phyloP scores from a whole-genome alignment of 2,888 invertebrate species.

The Hybos culiciformis region DNA sequence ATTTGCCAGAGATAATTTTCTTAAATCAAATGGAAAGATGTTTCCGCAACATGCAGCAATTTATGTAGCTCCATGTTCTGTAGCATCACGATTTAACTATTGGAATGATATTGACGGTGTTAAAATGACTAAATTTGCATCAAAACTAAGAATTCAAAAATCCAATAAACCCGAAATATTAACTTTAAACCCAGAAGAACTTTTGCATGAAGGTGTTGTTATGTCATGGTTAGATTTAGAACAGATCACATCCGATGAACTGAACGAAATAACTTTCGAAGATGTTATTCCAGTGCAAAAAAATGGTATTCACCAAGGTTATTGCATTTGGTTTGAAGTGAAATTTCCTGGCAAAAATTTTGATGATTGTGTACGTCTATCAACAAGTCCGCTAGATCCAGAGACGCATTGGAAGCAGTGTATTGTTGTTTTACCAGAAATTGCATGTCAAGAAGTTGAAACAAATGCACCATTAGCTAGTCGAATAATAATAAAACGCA shows the following conservation, averaged over 20 bases:
- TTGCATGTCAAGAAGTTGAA: slow-evolving; percentile 37
- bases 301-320: slow-evolving; percentile 52
- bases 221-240: slow-evolving; percentile 55
- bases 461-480: slow-evolving; percentile 53
- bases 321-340: slow-evolving; percentile 73
- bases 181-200: slow-evolving; percentile 39
- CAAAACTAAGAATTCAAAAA: slow-evolving; percentile 47
- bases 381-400: slow-evolving; percentile 60
- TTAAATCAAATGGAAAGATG: slow-evolving; percentile 57
- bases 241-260: slow-evolving; percentile 44
- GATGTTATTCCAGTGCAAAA: slow-evolving; percentile 40
- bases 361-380: slow-evolving; percentile 47
- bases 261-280: slow-evolving; percentile 45
- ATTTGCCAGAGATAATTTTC: slow-evolving; percentile 63
- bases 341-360: slow-evolving; percentile 49
- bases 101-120: slow-evolving; percentile 75
- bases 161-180: slow-evolving; percentile 50
- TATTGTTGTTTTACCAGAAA: slow-evolving; percentile 60
- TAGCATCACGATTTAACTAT: slow-evolving; percentile 49
- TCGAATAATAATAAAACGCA: slow-evolving; percentile 43
- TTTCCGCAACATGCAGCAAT: slow-evolving; percentile 57
- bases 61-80: slow-evolving; percentile 36
- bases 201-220: slow-evolving; percentile 50
- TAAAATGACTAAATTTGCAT: slow-evolving; percentile 53
- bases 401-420: slow-evolving; percentile 94